A percentile compares a stretch with the other conserved stretches of the same genome.
These are phyloP conservation scores for Hyphantria cunea DNA, from an alignment of 1,140 invertebrate genomes.

Conservation along the genomic window DNA sequence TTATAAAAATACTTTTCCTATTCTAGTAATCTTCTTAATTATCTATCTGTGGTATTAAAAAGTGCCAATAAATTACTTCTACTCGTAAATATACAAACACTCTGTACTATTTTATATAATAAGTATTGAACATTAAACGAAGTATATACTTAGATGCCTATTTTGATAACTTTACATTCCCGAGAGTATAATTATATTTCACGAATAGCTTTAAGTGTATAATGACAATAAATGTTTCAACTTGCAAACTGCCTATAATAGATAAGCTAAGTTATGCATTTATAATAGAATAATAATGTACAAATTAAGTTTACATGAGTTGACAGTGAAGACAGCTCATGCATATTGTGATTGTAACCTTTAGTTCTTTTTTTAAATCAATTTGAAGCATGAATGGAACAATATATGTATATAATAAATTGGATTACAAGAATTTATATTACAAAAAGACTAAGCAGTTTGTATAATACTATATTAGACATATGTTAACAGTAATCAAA, in stretches of 20 bases:
- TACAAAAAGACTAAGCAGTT: slow-evolving; percentile 35
- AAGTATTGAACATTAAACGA: slow-evolving; percentile 18
- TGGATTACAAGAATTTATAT: slow-evolving; percentile 16
- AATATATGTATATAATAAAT: slow-evolving; percentile 39
- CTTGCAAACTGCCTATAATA: slow-evolving; percentile 55
- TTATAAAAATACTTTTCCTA: slow-evolving; percentile 3
- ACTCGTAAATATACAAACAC: slow-evolving; percentile 11
- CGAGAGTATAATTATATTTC: slow-evolving; percentile 42
- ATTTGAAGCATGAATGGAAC: slow-evolving; percentile 39
- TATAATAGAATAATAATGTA: slow-evolving; percentile 71
- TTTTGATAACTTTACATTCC: slow-evolving; percentile 49
- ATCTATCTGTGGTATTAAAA: slow-evolving; percentile 15
- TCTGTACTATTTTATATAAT: slow-evolving; percentile 15
- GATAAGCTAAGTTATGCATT: slow-evolving; percentile 66
- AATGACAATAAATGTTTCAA: slow-evolving; percentile 61
- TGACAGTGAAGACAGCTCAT: slow-evolving; percentile 56
- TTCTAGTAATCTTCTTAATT: slow-evolving; percentile 10
- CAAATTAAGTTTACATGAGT: slow-evolving; percentile 72
- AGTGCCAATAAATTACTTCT: slow-evolving; percentile 28
- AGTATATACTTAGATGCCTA: slow-evolving; percentile 25
- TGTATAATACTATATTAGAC: slow-evolving; percentile 39
- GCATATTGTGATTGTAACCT: slow-evolving; percentile 68
- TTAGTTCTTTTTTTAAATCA: slow-evolving; percentile 34
- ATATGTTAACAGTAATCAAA: slow-evolving; percentile 20
- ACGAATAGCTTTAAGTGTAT: slow-evolving; percentile 35